Base-by-base conservation (phyloP, 2,797 vertebrate genomes). In the Gadopsis bispinosus region DNA sequence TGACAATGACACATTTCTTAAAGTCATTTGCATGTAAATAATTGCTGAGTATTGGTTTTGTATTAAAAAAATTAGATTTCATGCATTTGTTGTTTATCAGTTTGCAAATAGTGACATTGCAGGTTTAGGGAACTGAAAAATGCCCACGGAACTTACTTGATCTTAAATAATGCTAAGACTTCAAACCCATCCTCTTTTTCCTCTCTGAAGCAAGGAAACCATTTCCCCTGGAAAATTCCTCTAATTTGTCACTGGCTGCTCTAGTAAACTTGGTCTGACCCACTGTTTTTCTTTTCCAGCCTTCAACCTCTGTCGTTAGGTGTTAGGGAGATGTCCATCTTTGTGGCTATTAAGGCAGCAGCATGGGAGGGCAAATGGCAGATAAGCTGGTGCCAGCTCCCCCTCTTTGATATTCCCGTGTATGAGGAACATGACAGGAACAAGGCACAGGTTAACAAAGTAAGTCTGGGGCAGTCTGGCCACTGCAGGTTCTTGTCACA, bases 321-420 rank as follows among this genome's bases (percentile, higher is more conserved):
- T 64, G 71, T 73, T 43, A 41, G 77, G 45, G 69, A 71, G 68
- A 80, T 60, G 79, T 83, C 69, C 37, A 65, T 80, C 69, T 73
- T 19, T 71, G 67, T 65, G 68, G 75, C 75, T 81, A 79, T 60
- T 69, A 74, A 71, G 26, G 65, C 66, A 66, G 58, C 78, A 82
- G 72, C 69, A 68, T 14, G 63, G 33, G 63, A 86, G 83, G 80
- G 77, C 79, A 85, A 89, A 88, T 88, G 89, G 85, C 81, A 91
- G 81, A 77, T 84, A 92, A 88, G 71, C 85, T 87, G 91, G 91
- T 93, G 94, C 84, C 83, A 80, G 83, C 77, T 61, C 80, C 56
- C 72, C 85, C 69, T 67, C 45, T 60, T 85, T 75, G 80, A 76
- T 85, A 43, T 85, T 85, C 83, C 79, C 75, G 66, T 75, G 70